Percentiles rank a stretch among this genome's conserved stretches.
Conservation (phyloP, 2,113 vertebrate genomes). For the Murina feae region DNA sequence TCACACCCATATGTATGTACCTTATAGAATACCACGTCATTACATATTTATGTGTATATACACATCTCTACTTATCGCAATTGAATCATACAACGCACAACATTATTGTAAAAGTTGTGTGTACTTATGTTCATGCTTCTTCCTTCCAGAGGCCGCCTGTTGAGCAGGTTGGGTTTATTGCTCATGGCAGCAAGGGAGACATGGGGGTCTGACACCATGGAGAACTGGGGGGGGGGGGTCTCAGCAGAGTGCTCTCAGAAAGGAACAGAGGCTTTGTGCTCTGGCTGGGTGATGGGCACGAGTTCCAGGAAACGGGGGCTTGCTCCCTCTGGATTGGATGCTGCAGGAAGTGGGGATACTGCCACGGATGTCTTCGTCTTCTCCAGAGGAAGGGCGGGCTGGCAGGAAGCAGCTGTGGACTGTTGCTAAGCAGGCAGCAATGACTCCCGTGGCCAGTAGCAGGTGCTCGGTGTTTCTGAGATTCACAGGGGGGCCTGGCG, state of each 20-base stretch:
- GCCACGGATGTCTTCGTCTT: not conserved
- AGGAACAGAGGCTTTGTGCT: not conserved
- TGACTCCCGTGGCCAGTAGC: not conserved
- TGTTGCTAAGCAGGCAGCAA: not conserved
- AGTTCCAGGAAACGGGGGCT: not conserved
- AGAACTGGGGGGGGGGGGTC: not conserved
- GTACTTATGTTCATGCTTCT: not conserved
- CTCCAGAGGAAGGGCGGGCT: not conserved
- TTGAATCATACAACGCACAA: not conserved
- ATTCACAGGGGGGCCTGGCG: not conserved
- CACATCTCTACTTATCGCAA: not conserved
- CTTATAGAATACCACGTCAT: not conserved
- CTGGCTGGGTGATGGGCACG: not conserved
- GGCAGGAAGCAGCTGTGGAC: not conserved
- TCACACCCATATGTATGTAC: too few relatives aligned
- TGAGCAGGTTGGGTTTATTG: not conserved
- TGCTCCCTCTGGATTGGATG: not conserved
- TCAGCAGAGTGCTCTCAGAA: not conserved
- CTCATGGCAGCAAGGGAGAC: not conserved
- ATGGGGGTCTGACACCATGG: not conserved
- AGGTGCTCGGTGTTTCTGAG: not conserved
- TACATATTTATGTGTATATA: not conserved
- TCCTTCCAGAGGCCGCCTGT: not conserved
- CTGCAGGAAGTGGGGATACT: not conserved
- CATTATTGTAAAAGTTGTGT: not conserved